Evolutionary conservation across 2,113 vertebrate genomes (phyloP), one percentile per base, ranked within the genome.

Genomic region (Prunella himalayana): DNA sequence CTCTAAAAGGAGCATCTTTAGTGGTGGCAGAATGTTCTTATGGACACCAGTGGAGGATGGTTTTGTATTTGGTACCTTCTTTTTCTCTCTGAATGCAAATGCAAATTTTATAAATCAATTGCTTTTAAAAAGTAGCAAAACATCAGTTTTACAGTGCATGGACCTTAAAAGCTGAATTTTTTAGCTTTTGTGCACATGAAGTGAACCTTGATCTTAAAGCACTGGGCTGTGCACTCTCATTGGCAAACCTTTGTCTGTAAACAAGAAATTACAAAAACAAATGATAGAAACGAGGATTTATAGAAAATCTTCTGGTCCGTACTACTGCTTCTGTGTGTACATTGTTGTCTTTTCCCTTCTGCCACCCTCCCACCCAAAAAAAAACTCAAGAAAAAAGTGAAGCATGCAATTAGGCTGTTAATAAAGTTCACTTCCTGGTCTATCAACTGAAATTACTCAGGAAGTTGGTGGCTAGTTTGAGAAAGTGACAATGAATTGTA

Each of bases 331-430:
- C 10, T n/a, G 7, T 45, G 8, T 71, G 37, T 56, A 6, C 10
- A 6, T 19, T 54, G 24, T 54, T 12, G 6, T 33, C 37, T 37
- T 77, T 39, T 42, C 14, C 25, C 15, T 79, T 51, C 15, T 8
- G 14, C 50, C 18, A 41, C 8, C 4, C 4, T 11, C 8, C 1
- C 1, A 1, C 3, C 11, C 4, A 4, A 54, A 53, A 44, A 39
- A 23, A 70, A 33, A 5, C 31, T 15, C 8, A 31, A 33, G 31
- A 37, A 70, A 45, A 35, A 47, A 56, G 17, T 20, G 35, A 66
- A 69, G 30, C 12, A 3, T 78, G 47, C n/a, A 76, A 4, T 90
- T 61, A 53, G 41, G 35, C 23, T 68, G 20, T 47, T 91, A 75
- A 86, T 44, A 17, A n/a, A 73, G 31, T 51, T 90, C 11, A 19